phyloP scores from a whole-genome alignment of 1,140 invertebrate genomes.

The Diuraphis noxia region DNA sequence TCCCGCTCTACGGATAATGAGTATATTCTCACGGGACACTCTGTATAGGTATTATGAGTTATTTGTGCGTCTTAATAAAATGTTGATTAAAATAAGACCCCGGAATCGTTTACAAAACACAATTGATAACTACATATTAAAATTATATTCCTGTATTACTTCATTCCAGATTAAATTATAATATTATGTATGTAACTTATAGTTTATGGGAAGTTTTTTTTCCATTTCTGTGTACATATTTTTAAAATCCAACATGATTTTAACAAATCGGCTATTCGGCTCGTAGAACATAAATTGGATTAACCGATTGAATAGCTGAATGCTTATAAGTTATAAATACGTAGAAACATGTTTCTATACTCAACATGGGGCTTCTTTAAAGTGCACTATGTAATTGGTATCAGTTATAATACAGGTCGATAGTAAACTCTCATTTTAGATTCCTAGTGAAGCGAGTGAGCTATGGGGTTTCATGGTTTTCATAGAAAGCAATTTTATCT shows the following conservation, averaged over 20 bases:
- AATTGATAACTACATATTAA: neutral
- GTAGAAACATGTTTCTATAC: neutral
- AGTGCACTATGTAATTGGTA: neutral
- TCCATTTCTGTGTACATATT: neutral
- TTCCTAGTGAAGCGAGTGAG: neutral
- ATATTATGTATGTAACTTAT: neutral
- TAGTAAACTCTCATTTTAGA: neutral
- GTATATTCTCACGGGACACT: too few relatives aligned
- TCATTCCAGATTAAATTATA: neutral
- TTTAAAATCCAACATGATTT: neutral
- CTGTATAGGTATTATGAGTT: too few relatives aligned
- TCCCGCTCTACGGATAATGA: too few relatives aligned
- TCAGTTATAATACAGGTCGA: neutral
- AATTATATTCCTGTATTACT: neutral
- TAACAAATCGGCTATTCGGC: neutral
- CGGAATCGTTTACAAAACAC: neutral
- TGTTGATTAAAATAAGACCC: neutral
- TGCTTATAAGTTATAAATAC: constrained; percentile 4
- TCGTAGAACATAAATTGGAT: constrained; percentile 8
- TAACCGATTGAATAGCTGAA: neutral
- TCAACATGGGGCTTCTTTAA: neutral
- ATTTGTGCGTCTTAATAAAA: neutral
- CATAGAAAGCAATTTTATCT: neutral
- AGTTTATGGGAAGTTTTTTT: neutral
- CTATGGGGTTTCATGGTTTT: neutral